Percentiles rank a stretch among this genome's conserved stretches.
Conservation (phyloP, 2,797 vertebrate species). For the Thripadectes ignobilis region DNA sequence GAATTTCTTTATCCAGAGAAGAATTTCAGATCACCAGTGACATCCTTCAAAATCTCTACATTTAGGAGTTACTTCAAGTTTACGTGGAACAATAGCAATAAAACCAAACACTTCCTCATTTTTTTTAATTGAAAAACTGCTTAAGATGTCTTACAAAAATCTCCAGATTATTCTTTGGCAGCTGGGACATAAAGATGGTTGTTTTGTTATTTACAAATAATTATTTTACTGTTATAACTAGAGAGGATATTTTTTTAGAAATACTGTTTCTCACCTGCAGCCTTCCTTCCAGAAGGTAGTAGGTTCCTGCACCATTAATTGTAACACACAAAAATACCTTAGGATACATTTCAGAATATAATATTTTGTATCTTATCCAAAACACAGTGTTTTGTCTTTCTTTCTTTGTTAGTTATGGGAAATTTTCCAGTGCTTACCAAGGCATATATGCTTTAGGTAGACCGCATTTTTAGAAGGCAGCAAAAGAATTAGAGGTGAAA, state of each 20-base stretch:
- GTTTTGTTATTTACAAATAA: not conserved
- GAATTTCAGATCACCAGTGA: not conserved
- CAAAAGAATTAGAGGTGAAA: not conserved
- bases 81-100: not conserved
- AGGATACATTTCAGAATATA: not conserved
- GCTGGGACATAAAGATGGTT: not conserved
- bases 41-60: not conserved
- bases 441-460: not conserved
- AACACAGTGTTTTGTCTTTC: not conserved
- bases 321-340: not conserved
- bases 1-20: not conserved
- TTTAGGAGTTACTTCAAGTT: not conserved
- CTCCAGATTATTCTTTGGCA: not conserved
- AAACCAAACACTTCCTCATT: not conserved
- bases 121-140: not conserved
- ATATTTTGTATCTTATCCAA: not conserved
- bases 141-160: not conserved
- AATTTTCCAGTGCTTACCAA: not conserved
- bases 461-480: not conserved
- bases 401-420: not conserved
- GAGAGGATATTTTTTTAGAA: not conserved
- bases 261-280: not conserved
- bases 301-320: not conserved
- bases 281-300: not conserved
- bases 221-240: not conserved